Evolutionary conservation across 2,888 invertebrate genomes (phyloP).

Genomic region (Nomada flava): DNA sequence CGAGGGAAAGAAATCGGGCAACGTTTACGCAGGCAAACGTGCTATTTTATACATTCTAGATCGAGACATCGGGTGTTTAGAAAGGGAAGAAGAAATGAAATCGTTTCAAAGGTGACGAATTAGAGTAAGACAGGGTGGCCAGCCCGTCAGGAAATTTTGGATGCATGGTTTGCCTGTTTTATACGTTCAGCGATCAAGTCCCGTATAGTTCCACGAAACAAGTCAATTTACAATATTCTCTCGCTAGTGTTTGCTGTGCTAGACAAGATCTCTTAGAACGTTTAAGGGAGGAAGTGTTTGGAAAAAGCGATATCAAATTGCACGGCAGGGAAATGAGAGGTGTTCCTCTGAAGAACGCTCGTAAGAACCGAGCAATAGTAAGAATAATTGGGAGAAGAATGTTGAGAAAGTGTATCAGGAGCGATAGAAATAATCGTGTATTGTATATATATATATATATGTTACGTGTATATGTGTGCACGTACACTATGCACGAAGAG

Average conservation of each 20-base stretch:
- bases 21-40: conserved; percentile 8
- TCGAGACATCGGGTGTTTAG: neutral
- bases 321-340: neutral
- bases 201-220: conserved; percentile 21
- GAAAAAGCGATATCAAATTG: conserved; percentile 14
- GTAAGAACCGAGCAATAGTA: neutral
- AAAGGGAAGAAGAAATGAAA: neutral
- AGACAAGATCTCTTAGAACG: conserved; percentile 16
- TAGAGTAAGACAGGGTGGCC: neutral
- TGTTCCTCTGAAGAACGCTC: too few relatives aligned
- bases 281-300: conserved; percentile 13
- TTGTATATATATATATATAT: conserved; percentile 33
- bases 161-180: neutral
- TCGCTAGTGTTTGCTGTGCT: conserved; percentile 8
- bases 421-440: conserved; percentile 61
- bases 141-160: neutral
- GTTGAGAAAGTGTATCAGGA: conserved; percentile 12
- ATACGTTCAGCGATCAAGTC: conserved; percentile 5
- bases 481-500: conserved; percentile 8
- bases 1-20: neutral
- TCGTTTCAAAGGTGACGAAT: too few relatives aligned
- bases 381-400: conserved; percentile 11
- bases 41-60: neutral
- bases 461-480: conserved; percentile 22
- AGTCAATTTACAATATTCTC: conserved; percentile 42